Conservation (phyloP, 2,113 vertebrate genomes). For the Uropsilus gracilis region DNA sequence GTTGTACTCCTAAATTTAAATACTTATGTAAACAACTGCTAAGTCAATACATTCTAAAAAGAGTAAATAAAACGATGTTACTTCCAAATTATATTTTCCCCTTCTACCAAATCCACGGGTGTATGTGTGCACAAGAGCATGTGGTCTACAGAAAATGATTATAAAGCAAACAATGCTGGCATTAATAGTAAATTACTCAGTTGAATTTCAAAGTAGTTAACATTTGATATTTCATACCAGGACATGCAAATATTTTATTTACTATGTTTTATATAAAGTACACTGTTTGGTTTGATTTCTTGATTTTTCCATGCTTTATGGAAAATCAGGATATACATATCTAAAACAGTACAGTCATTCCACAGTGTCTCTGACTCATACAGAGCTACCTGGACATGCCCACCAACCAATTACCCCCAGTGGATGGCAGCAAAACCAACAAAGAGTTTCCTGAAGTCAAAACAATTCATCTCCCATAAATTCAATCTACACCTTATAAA, state of each 20-base stretch:
- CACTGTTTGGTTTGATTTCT: not conserved
- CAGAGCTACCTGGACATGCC: not conserved
- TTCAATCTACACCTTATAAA: not conserved
- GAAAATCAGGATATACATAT: not conserved
- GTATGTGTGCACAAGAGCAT: not conserved
- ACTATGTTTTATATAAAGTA: not conserved
- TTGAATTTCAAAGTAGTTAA: not conserved
- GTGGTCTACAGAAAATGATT: not conserved
- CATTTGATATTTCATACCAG: not conserved
- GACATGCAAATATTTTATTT: not conserved
- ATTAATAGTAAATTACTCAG: not conserved
- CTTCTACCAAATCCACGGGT: not conserved
- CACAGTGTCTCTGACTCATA: not conserved
- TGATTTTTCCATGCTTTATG: not conserved
- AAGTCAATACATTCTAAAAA: no score
- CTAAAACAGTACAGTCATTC: not conserved
- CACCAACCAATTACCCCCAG: not conserved
- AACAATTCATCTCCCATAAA: not conserved
- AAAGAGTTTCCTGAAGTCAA: not conserved
- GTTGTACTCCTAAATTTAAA: no score
- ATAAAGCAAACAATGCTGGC: not conserved
- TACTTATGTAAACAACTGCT: no score
- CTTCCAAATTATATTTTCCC: conserved; percentile 3
- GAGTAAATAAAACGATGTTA: not conserved
- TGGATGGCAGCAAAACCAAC: not conserved